These are phyloP conservation scores for Meleagris gallopavo DNA, from an alignment of 2,113 vertebrate genomes.

Conservation along the genomic window DNA sequence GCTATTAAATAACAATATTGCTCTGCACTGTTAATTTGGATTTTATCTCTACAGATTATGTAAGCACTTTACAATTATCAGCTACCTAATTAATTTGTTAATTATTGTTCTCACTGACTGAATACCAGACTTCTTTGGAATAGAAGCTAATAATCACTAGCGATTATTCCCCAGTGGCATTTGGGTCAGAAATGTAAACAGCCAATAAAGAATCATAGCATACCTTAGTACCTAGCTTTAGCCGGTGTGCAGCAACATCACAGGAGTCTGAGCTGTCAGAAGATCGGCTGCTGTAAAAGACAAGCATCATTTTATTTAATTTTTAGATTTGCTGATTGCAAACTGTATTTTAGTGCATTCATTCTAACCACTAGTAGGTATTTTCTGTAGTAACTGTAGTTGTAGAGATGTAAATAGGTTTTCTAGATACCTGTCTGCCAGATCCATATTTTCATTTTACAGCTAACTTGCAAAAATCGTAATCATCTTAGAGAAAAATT, in stretches of 20 bases:
- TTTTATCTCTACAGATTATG: neutral
- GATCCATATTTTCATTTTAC: neutral
- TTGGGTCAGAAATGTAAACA: neutral
- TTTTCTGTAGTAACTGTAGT: neutral
- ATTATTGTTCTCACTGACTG: neutral
- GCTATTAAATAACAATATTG: neutral
- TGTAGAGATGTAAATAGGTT: neutral
- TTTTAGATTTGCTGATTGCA: neutral
- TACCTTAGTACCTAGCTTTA: constrained; percentile 71
- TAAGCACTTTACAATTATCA: neutral
- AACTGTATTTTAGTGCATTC: neutral
- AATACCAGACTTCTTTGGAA: neutral
- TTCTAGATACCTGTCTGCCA: neutral
- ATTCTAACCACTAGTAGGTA: neutral
- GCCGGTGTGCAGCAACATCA: constrained; percentile 51
- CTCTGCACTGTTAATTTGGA: neutral
- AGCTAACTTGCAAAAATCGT: neutral
- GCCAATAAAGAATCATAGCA: neutral
- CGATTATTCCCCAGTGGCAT: neutral
- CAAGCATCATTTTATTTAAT: neutral
- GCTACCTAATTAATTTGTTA: neutral
- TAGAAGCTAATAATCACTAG: neutral
- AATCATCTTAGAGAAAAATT: neutral
- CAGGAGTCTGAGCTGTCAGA: constrained; percentile 79
- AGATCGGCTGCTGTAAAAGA: constrained; percentile 69